These are phyloP conservation scores for Drosophila ezoana DNA, from an alignment of 2,888 invertebrate species.

Conservation along the genomic window DNA sequence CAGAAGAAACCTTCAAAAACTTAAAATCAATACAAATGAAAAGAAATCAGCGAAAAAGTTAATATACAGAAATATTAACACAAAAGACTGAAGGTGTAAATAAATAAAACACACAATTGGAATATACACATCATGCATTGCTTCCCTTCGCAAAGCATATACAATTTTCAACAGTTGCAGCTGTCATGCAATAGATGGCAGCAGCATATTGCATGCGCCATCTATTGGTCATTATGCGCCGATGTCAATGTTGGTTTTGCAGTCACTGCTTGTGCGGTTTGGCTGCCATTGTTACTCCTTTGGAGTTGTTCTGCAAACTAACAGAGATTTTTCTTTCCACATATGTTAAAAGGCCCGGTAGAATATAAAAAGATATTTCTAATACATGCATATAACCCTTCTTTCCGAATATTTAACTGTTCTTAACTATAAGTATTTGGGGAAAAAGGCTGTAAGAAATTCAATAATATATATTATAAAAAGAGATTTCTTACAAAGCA, in stretches of 20 bases:
- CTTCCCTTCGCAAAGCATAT: conserved; percentile 7
- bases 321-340: conserved; percentile 17
- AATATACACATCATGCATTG: conserved; percentile 4
- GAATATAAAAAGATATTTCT: too few relatives aligned
- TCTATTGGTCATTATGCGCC: conserved; percentile 54
- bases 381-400: too few relatives aligned
- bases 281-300: conserved; percentile 65
- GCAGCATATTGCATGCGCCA: conserved; percentile 57
- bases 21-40: background rate
- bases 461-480: too few relatives aligned
- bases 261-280: conserved; percentile 47
- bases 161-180: conserved; percentile 36
- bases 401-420: too few relatives aligned
- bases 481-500: background rate
- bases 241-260: conserved; percentile 38
- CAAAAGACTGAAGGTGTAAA: background rate
- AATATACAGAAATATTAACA: background rate
- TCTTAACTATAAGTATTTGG: too few relatives aligned
- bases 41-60: background rate
- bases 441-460: too few relatives aligned
- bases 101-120: conserved; percentile 5
- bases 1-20: background rate
- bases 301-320: conserved; percentile 45
- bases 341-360: conserved; percentile 6
- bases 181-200: conserved; percentile 63